These are phyloP conservation scores for Pseudorhombus dupliciocellatus DNA, from an alignment of 2,113 vertebrate genomes.

Conservation along the genomic window DNA sequence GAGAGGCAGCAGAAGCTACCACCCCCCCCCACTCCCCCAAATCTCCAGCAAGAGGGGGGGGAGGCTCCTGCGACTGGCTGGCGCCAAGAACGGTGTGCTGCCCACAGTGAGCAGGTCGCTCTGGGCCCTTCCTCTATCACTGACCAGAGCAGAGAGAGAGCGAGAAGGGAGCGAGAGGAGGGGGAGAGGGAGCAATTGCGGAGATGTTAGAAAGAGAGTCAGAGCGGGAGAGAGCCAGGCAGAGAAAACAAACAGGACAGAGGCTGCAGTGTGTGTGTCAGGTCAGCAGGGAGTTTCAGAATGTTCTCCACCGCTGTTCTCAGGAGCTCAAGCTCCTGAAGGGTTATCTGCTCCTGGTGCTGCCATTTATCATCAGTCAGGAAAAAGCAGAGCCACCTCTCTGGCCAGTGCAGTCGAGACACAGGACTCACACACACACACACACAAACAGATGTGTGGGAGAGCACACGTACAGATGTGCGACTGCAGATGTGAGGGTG, in stretches of 20 bases:
- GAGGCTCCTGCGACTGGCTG: conserved; percentile 94
- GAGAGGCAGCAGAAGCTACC: conserved; percentile 57
- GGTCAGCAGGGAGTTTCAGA: conserved; percentile 98
- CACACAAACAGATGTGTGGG: conserved; percentile 39
- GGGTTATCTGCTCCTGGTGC: conserved; percentile 96
- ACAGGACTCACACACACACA: conserved; percentile 26
- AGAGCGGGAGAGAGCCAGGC: conserved; percentile 77
- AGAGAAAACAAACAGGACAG: conserved; percentile 99
- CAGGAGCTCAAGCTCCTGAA: conserved; percentile 86
- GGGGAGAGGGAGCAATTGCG: conserved; percentile 80
- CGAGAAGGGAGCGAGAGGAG: conserved; percentile 37
- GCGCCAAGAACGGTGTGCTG: conserved; percentile 96
- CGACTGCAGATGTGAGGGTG: conserved; percentile 30
- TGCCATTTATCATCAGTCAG: conserved; percentile 97
- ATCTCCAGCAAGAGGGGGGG: conserved; percentile 88
- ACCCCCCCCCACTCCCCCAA: conserved; percentile 62
- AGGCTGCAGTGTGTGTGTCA: conserved; percentile 91
- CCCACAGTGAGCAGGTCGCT: conserved; percentile 91
- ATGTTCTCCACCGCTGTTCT: conserved; percentile 95
- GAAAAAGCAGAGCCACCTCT: conserved; percentile 62
- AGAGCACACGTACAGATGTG: conserved; percentile 32
- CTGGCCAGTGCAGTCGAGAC: conserved; percentile 33
- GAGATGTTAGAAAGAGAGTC: conserved; percentile 85
- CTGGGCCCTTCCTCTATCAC: conserved; percentile 95
- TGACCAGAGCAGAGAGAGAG: conserved; percentile 86